These are phyloP conservation scores for Scelioninae gen. 2 DNA, from an alignment of 2,888 invertebrate species.

Conservation along the genomic window DNA sequence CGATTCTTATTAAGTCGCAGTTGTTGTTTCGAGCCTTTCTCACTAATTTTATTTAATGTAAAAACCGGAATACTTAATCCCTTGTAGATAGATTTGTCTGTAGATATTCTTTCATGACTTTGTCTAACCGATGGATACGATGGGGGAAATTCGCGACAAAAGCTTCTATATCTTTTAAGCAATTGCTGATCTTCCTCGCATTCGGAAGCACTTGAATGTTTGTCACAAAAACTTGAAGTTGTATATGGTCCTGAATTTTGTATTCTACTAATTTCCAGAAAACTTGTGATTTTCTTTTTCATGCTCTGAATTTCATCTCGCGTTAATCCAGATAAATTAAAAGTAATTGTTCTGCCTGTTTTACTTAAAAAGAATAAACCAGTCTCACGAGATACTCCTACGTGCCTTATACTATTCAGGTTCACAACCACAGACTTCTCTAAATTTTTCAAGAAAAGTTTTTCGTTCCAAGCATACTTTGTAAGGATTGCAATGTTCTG, in stretches of 20 bases:
- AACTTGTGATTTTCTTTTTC: conserved; percentile 62
- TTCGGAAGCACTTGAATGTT: conserved; percentile 55
- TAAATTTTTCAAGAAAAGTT: conserved; percentile 53
- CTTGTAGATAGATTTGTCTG: conserved; percentile 29
- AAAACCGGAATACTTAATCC: conserved; percentile 58
- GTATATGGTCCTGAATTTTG: conserved; percentile 47
- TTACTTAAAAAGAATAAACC: conserved; percentile 64
- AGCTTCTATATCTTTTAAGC: not conserved
- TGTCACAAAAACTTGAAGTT: conserved; percentile 45
- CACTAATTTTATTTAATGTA: not conserved
- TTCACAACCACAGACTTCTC: conserved; percentile 57
- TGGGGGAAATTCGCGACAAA: not conserved
- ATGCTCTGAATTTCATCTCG: conserved; percentile 62
- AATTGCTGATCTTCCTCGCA: conserved; percentile 47
- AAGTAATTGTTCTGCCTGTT: conserved; percentile 60
- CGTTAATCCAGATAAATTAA: conserved; percentile 62
- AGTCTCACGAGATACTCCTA: conserved; percentile 64
- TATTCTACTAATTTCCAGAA: conserved; percentile 59
- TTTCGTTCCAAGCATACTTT: conserved; percentile 65
- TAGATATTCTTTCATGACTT: conserved; percentile 20
- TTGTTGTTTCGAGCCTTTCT: not conserved
- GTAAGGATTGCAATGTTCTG: conserved; percentile 62
- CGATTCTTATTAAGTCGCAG: conserved; percentile 1
- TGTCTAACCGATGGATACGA: not conserved
- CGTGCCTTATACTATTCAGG: conserved; percentile 65